Base-by-base conservation (phyloP, 2,888 invertebrate genomes). In the Cheiracanthium punctorium region DNA sequence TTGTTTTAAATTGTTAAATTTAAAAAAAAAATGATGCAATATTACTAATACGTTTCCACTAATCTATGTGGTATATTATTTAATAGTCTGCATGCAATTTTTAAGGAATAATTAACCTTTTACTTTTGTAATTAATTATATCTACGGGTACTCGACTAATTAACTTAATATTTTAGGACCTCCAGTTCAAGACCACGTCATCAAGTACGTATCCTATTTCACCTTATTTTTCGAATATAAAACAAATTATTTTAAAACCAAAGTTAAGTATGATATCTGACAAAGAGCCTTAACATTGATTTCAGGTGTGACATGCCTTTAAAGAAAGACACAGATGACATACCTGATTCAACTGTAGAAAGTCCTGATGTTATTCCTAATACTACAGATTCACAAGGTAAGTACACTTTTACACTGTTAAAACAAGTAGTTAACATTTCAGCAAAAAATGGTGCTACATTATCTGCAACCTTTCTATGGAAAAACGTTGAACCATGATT, bases 361-460 rank as follows among this genome's bases (percentile, higher is more conserved):
- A 82, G 87, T 33, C 87, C 87, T 17, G 87, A 87, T 28, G 82
- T 87, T 30, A 87, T 87, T 65, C 87, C 87, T 30, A 82, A 82
- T 33, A 82, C 82, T 24, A 87, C 72, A 58, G 87, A 87, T n/a
- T 76, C 82, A 28, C 82, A 82, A 82, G 82, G 87, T 87, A 70
- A 14, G 33, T n/a, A n/a, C n/a, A n/a, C n/a, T n/a, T n/a, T n/a
- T n/a, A n/a, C n/a, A n/a, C n/a, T n/a, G n/a, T n/a, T n/a, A n/a
- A n/a, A n/a, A n/a, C n/a, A n/a, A 10, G 17, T 12, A 48, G 5
- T 7, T 48, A 48, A n/a, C 2, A 17, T 48, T 7, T 48, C 5
- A 48, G 14, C 2, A 48, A 48, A 48, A 48, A 10, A 48, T n/a
- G n/a, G n/a, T n/a, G n/a, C n/a, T n/a, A n/a, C n/a, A n/a, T n/a